These are phyloP conservation scores for Drosophila bunnanda DNA, from an alignment of 2,888 invertebrate genomes.

Conservation along the genomic window DNA sequence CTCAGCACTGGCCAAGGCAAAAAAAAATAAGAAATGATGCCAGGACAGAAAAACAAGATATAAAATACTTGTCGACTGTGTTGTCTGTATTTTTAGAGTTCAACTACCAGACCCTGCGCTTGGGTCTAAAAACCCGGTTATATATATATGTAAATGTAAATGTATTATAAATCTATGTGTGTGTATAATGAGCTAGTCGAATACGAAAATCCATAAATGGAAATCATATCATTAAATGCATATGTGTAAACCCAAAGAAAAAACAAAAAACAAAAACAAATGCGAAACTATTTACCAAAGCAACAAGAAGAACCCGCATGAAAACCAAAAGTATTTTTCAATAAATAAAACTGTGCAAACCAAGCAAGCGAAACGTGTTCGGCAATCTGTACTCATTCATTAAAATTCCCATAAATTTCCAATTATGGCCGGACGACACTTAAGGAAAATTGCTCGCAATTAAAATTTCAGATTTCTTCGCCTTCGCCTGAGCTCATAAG, in stretches of 20 bases:
- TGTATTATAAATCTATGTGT: constrained; percentile 33
- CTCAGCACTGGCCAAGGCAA: constrained; percentile 7
- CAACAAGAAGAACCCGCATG: constrained; percentile 2
- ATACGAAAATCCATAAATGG: constrained; percentile 47
- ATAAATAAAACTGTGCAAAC: constrained; percentile 51
- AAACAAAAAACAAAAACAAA: constrained; percentile 20
- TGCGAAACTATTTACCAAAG: constrained; percentile 60
- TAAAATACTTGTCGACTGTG: constrained; percentile 38
- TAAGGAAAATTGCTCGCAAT: constrained; percentile 45
- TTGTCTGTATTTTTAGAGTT: constrained; percentile 66
- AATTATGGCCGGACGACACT: constrained; percentile 33
- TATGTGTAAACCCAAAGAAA: constrained; percentile 57
- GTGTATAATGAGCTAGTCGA: constrained; percentile 42
- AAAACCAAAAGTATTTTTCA: constrained; percentile 65
- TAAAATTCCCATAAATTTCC: constrained; percentile 37
- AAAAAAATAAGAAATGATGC: constrained; percentile 23
- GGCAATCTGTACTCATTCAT: constrained; percentile 40
- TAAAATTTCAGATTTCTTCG: constrained; percentile 35
- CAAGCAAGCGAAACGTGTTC: constrained; percentile 32
- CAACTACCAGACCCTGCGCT: constrained; percentile 56
- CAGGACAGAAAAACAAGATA: constrained; percentile 31
- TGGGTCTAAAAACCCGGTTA: constrained; percentile 64
- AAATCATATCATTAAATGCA: constrained; percentile 75
- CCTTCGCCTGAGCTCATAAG: constrained; percentile 20
- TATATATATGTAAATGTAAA: constrained; percentile 33